phyloP scores from a whole-genome alignment of 2,888 invertebrate species.

The Mechanitis mazaeus region DNA sequence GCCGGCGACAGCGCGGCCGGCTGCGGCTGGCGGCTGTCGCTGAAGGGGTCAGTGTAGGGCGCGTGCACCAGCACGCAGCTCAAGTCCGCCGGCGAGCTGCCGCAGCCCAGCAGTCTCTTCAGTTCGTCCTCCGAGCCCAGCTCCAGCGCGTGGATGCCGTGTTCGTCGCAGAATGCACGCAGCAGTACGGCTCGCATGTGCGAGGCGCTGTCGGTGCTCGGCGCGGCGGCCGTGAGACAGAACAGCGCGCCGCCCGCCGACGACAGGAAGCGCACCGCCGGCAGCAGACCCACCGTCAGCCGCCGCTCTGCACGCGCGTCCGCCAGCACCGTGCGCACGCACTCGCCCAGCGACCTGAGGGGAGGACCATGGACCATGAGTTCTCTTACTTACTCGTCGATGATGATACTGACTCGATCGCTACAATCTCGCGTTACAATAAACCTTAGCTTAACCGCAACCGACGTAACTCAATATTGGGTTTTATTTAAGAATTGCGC shows the following conservation, averaged over 20 bases:
- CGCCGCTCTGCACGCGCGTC: slow-evolving; percentile 75
- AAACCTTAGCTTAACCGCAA: no score
- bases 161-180: slow-evolving; percentile 87
- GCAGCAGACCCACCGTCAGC: slow-evolving; percentile 79
- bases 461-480: background rate
- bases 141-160: slow-evolving; percentile 81
- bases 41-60: slow-evolving; percentile 68
- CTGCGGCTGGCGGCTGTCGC: slow-evolving; percentile 61
- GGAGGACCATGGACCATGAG: no score
- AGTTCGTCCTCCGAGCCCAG: slow-evolving; percentile 75
- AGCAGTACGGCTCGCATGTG: slow-evolving; percentile 87
- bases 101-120: slow-evolving; percentile 66
- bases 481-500: background rate
- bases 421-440: background rate
- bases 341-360: slow-evolving; percentile 63
- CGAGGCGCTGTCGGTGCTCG: slow-evolving; percentile 83
- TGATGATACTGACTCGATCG: no score
- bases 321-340: slow-evolving; percentile 73
- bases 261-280: slow-evolving; percentile 78
- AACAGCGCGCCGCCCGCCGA: slow-evolving; percentile 79
- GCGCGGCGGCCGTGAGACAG: slow-evolving; percentile 81
- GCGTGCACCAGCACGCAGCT: slow-evolving; percentile 76
- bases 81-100: slow-evolving; percentile 63
- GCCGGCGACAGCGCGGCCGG: slow-evolving; percentile 73
- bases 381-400: no score